Evolutionary conservation across 2,797 vertebrate genomes (phyloP).

Genomic region (Cryptoblepharus egeriae): DNA sequence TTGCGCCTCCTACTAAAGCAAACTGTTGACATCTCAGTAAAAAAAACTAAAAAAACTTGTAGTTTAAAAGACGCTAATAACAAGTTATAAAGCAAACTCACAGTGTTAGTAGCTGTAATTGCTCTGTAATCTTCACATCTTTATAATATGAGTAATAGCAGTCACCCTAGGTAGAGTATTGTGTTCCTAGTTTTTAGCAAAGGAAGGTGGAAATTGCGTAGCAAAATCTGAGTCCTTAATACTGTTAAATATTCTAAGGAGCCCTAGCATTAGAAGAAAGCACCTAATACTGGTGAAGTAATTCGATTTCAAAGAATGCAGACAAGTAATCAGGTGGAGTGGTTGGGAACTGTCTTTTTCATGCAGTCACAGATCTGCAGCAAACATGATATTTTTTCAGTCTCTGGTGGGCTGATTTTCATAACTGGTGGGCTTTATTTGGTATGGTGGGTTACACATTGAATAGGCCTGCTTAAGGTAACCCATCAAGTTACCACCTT

Average conservation of each 20-base stretch:
- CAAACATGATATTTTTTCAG: not conserved
- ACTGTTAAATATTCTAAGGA: not conserved
- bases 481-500: not conserved
- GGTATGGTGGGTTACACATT: too few relatives aligned
- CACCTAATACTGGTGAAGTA: slow-evolving; percentile 6
- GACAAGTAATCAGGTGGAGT: not conserved
- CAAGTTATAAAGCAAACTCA: slow-evolving; percentile 49
- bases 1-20: slow-evolving; percentile 42
- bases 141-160: slow-evolving; percentile 30
- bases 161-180: slow-evolving; percentile 16
- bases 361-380: not conserved
- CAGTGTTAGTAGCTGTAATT: slow-evolving; percentile 43
- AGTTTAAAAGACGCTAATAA: slow-evolving; percentile 30
- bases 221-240: not conserved
- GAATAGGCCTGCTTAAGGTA: not conserved
- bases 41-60: slow-evolving; percentile 7
- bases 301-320: slow-evolving; percentile 25
- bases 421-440: not conserved
- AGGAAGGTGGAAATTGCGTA: not conserved
- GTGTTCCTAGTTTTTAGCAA: not conserved
- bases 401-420: not conserved
- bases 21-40: slow-evolving; percentile 31
- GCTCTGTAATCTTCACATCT: slow-evolving; percentile 63
- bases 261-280: not conserved
- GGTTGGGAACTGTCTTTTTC: not conserved